These are phyloP conservation scores for Melieria picta DNA, from an alignment of 2,888 invertebrate genomes.

Conservation along the genomic window DNA sequence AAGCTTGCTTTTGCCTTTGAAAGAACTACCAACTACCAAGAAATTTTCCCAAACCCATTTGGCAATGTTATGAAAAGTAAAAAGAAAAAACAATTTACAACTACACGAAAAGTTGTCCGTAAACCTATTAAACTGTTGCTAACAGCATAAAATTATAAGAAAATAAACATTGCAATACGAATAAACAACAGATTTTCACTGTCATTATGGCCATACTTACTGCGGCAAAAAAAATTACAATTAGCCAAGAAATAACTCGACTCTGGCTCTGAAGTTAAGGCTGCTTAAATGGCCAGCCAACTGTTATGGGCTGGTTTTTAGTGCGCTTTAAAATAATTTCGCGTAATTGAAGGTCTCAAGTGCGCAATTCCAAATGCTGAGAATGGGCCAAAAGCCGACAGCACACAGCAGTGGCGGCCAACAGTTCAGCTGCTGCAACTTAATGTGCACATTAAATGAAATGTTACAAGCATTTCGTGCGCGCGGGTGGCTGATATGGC, in stretches of 20 bases:
- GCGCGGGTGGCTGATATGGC: constrained; percentile 35
- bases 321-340: background rate
- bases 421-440: background rate
- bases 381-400: too few relatives aligned
- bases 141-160: background rate
- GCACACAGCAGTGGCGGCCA: background rate
- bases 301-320: background rate
- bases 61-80: background rate
- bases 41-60: background rate
- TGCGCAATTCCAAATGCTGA: background rate
- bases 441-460: constrained; percentile 34
- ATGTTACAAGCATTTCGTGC: constrained; percentile 37
- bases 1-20: too few relatives aligned
- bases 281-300: too few relatives aligned
- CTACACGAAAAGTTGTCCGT: background rate
- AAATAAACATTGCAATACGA: background rate
- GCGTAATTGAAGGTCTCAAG: background rate
- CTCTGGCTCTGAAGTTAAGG: too few relatives aligned
- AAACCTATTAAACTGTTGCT: background rate
- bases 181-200: background rate
- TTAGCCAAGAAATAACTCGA: constrained; percentile 1
- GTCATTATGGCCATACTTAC: background rate
- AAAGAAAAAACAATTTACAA: background rate
- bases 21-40: background rate
- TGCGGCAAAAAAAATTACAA: background rate